These are phyloP conservation scores for Tapirus indicus DNA, from an alignment of 2,797 vertebrate species.

Conservation along the genomic window DNA sequence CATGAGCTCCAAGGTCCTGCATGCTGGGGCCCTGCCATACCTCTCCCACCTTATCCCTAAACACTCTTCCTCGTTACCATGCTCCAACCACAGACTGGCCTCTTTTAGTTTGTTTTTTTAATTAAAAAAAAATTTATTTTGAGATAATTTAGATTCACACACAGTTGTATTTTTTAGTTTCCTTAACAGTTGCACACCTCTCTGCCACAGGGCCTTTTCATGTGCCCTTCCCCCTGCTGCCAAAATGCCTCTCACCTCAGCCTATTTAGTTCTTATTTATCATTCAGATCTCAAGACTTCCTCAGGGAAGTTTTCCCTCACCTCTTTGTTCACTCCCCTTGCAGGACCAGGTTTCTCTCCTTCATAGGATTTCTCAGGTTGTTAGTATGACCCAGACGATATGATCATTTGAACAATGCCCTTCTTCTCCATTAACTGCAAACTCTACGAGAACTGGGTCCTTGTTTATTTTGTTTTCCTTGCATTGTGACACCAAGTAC, in stretches of 20 bases:
- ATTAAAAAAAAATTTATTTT: not conserved
- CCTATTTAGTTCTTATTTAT: not conserved
- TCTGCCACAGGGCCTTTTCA: not conserved
- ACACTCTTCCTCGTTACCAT: not conserved
- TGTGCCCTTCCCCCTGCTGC: not conserved
- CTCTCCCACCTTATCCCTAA: not conserved
- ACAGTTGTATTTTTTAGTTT: not conserved
- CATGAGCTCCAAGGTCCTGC: not conserved
- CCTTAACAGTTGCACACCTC: not conserved
- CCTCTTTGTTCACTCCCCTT: not conserved
- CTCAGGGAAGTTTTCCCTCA: not conserved
- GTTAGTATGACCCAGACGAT: not conserved
- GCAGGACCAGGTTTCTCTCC: not conserved
- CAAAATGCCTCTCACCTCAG: not conserved
- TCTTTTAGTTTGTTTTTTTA: not conserved
- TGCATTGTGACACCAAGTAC: not conserved
- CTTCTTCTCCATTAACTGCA: not conserved
- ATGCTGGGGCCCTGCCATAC: not conserved
- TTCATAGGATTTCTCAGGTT: not conserved
- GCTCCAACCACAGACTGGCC: not conserved
- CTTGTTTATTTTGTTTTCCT: not conserved
- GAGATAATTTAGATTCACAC: not conserved
- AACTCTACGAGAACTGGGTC: not conserved
- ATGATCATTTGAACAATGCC: not conserved
- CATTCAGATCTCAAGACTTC: not conserved